Conservation (phyloP, 2,888 invertebrate species). For the Chirona hameri region DNA sequence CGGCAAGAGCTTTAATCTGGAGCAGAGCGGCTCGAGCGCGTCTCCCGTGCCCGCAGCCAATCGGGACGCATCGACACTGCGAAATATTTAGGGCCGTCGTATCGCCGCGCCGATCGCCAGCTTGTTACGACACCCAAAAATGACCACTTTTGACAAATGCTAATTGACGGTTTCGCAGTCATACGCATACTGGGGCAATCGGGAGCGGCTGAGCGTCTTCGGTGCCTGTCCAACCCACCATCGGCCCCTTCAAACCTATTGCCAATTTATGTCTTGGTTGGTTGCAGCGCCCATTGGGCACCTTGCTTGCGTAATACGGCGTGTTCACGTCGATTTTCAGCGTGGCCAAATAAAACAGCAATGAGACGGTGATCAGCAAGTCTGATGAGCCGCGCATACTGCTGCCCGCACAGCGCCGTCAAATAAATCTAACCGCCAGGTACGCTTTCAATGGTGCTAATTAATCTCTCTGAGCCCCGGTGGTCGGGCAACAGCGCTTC, state of each 20-base stretch:
- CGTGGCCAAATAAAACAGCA: background rate
- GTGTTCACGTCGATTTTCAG: background rate
- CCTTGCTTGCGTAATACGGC: background rate
- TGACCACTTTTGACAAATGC: background rate
- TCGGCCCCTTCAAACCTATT: background rate
- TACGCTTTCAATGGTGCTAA: background rate
- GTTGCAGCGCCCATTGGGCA: background rate
- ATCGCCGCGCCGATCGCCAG: background rate
- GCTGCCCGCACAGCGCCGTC: background rate
- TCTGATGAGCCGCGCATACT: background rate
- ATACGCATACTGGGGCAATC: background rate
- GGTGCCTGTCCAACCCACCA: background rate
- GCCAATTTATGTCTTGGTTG: background rate
- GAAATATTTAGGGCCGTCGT: background rate
- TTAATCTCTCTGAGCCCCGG: background rate
- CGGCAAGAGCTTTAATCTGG: background rate
- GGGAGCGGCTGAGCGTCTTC: background rate
- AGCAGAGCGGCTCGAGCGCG: background rate
- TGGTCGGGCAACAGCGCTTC: background rate
- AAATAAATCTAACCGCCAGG: background rate
- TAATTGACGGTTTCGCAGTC: slow-evolving; percentile 7
- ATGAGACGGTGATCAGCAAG: background rate
- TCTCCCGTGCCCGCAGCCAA: background rate
- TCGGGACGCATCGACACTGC: background rate
- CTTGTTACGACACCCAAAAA: background rate